Evolutionary conservation across 2,113 vertebrate species (phyloP), one percentile per base, ranked within the genome.

Genomic region (Rhinopomastus cyanomelas): DNA sequence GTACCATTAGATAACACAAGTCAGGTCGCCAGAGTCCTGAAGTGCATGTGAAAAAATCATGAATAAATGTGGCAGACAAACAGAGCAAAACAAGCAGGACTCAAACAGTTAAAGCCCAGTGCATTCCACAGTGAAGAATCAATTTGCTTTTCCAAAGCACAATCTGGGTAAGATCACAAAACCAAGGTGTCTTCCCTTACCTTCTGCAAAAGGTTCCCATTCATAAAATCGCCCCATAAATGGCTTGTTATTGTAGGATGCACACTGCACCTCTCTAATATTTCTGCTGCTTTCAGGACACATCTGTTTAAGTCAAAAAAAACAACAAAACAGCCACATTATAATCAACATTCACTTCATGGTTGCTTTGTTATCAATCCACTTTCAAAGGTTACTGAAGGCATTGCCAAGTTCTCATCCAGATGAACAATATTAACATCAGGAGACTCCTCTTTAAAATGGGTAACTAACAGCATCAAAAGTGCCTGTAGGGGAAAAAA

Each of bases 211-310:
- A 49, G 99, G 98, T 44, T 99, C 99, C 99, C 99, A 99, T 87
- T 99, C 97, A 82, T 99, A 99, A 91, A 99, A 97, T 64, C 98
- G 97, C 52, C 99, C 99, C 99, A 99, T 99, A 97, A 99, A 99
- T 25, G 98, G 98, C 81, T 98, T 98, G 95, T 97, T 98, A 97
- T 99, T 98, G 97, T 99, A 98, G 9, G 98, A 98, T 11, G 98
- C 98, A 81, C 99, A 99, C 25, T 99, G 99, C 26, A 98, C 97
- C 37, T 98, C 98, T 95, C 98, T 97, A 95, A 99, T 98, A 89
- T 96, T 98, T 95, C 97, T 97, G 95, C 98, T 98, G 96, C 97
- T 97, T 87, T 98, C 96, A 49, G 98, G 98, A 95, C 99, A 99
- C 52, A 96, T 93, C 99, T 99, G 96, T 88, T 89, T 49, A 95